A percentile compares a stretch with the other conserved stretches of the same genome.
Evolutionary conservation across 2,113 vertebrate genomes (phyloP).

Genomic region (Sinocyclocheilus maitianheensis): DNA sequence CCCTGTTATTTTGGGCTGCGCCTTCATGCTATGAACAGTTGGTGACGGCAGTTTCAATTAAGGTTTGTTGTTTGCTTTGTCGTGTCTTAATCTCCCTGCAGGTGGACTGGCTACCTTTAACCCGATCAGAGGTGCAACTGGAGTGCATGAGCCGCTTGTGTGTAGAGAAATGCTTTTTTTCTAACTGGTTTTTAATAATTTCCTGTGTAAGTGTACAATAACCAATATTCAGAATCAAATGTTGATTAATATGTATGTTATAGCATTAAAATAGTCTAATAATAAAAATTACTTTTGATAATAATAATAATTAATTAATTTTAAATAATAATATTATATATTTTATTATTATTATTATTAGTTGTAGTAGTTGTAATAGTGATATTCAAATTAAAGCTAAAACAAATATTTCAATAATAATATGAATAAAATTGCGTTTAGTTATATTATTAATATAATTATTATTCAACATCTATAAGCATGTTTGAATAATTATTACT

Average conservation of each 20-base stretch:
- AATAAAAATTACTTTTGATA: too few species aligned
- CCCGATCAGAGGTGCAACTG: not conserved
- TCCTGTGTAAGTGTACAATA: not conserved
- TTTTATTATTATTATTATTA: not conserved
- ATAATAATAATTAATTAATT: too few species aligned
- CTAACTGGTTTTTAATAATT: not conserved
- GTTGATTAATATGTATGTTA: too few species aligned
- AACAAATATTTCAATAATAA: too few species aligned
- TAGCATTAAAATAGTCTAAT: too few species aligned
- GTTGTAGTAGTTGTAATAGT: not conserved
- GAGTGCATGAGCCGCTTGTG: not conserved
- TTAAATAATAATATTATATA: not conserved
- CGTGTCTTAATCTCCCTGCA: conserved; percentile 55
- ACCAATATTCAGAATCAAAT: not conserved
- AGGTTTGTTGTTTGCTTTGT: conserved; percentile 56
- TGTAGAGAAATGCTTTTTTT: not conserved
- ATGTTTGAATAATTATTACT: too few species aligned
- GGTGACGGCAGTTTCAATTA: conserved; percentile 60
- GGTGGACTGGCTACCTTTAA: conserved; percentile 48
- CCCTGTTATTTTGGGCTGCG: conserved; percentile 54
- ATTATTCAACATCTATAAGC: too few species aligned
- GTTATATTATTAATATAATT: too few species aligned
- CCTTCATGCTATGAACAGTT: conserved; percentile 49
- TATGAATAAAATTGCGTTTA: too few species aligned
- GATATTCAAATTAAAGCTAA: not conserved